Percentiles rank a stretch among this genome's conserved stretches.
Conservation (phyloP, 1,140 invertebrate genomes). For the Platorchestia sp. region DNA sequence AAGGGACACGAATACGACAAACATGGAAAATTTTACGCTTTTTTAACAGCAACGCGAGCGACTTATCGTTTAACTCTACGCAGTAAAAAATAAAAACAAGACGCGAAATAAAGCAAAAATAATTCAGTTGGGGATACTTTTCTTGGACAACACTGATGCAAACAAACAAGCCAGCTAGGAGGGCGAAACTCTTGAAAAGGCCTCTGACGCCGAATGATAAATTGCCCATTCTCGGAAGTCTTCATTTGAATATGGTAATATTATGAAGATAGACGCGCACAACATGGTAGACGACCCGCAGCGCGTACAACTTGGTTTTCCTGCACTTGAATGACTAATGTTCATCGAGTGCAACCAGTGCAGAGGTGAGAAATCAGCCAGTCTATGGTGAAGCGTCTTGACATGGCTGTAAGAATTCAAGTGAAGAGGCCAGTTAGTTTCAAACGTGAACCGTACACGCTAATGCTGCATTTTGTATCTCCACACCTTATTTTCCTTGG, state of each 20-base stretch:
- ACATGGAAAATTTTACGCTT: not conserved
- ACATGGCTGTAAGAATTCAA: not conserved
- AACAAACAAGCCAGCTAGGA: not conserved
- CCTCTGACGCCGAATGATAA: not conserved
- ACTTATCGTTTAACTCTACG: not conserved
- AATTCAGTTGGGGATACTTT: not conserved
- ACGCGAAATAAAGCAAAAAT: not conserved
- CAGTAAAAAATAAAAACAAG: not conserved
- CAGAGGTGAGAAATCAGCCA: not conserved
- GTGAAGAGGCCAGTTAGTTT: not conserved
- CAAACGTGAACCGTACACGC: not conserved
- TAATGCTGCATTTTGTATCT: not conserved
- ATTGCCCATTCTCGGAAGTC: not conserved
- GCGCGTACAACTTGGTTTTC: not conserved
- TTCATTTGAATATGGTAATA: constrained; percentile 10
- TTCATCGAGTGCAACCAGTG: not conserved
- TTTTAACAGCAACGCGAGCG: not conserved
- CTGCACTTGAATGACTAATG: not conserved
- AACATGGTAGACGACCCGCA: not conserved
- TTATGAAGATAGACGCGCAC: not conserved
- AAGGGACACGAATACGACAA: not conserved
- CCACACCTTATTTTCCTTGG: not conserved
- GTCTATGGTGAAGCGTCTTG: not conserved
- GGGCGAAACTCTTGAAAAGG: not conserved
- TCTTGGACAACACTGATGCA: not conserved